Base-by-base conservation (phyloP, 2,888 invertebrate genomes). In the Leptopilina syphax region DNA sequence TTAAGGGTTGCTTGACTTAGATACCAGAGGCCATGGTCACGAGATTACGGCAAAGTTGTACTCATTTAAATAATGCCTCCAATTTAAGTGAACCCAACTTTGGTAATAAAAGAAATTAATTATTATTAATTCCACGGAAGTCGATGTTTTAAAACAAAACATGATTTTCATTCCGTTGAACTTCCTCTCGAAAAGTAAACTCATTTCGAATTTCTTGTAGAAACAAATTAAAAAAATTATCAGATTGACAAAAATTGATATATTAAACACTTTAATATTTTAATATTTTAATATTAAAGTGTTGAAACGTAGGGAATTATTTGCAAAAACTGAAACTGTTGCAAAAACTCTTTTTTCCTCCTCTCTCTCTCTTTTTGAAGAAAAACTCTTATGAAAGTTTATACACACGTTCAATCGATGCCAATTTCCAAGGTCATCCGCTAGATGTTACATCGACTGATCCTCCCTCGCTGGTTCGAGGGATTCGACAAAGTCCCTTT, bases 41-140 rank as follows among this genome's bases (percentile, higher is more conserved):
- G 87, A 88, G 88, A 89, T 89, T 89, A 88, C 86, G 87, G 84
- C 85, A 80, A 89, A 89, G 87, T 87, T 88, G 88, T 86, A 86
- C 89, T 90, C 90, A 89, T 90, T 89, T 90, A 88, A 90, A 91
- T 91, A 90, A 90, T 89, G 89, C 86, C 86, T 84, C 89, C 88
- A 87, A 90, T 89, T 34, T 34, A 3, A 34, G 34, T 34, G 34
- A 34, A 34, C 34, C 34, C 34, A 34, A 34, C 34, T 34, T 34
- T 34, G 34, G 34, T 34, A 34, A 34, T 34, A 34, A 34, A 34
- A 34, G 34, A 34, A 34, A 34, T 34, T 34, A 34, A 34, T 34
- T 34, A 34, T 34, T 34, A 34, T 34, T 34, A 34, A 34, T 34
- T 34, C 34, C 34, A 34, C 34, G 34, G 34, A 34, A 34, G 34